Conservation (phyloP, 2,888 invertebrate species). For the Pomacea canaliculata region DNA sequence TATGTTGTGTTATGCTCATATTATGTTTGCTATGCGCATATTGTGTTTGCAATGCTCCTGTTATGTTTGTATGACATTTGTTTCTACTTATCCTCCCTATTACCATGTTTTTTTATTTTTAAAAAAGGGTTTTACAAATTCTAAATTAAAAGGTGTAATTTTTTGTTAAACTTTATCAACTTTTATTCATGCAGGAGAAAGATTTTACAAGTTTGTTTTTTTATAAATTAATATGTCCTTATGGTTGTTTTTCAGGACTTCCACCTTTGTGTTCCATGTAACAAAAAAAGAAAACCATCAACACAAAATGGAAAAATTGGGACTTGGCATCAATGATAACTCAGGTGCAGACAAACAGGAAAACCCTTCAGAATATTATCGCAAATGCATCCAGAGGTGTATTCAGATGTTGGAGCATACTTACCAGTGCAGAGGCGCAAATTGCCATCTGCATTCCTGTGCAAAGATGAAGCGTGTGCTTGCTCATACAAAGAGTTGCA, state of each 20-base stretch:
- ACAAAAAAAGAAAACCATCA: conserved; percentile 93
- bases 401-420: conserved; percentile 95
- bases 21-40: too few relatives aligned
- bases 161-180: neutral
- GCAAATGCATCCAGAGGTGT: conserved; percentile 89
- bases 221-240: neutral
- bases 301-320: conserved; percentile 97
- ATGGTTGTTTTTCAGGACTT: conserved; percentile 79
- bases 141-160: neutral
- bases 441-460: conserved; percentile 96
- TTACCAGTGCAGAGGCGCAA: conserved; percentile 97
- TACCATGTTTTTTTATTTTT: too few relatives aligned
- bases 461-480: conserved; percentile 99
- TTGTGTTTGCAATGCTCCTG: too few relatives aligned
- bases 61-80: too few relatives aligned
- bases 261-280: conserved; percentile 95
- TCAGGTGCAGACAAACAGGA: conserved; percentile 78
- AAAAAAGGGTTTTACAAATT: neutral
- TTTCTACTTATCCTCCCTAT: too few relatives aligned
- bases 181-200: neutral
- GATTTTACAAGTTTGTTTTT: neutral
- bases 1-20: too few relatives aligned
- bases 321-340: conserved; percentile 92
- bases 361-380: conserved; percentile 89
- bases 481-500: conserved; percentile 97